These are phyloP conservation scores for Agrochola lychnidis DNA, from an alignment of 2,888 invertebrate species.

Conservation along the genomic window DNA sequence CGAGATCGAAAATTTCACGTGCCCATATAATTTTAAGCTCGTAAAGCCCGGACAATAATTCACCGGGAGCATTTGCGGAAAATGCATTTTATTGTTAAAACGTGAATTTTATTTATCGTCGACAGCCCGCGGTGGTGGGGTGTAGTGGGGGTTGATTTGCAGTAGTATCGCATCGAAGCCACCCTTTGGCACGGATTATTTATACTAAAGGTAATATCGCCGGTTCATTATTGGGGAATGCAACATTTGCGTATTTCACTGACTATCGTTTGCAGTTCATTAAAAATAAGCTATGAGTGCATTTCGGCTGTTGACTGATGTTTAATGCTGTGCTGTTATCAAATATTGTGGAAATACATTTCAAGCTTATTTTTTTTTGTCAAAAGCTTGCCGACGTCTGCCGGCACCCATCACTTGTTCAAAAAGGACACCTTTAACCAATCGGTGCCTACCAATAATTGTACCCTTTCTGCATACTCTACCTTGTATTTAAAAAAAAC, in stretches of 20 bases:
- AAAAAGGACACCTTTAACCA: not conserved
- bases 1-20: slow-evolving; percentile 90
- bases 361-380: not conserved
- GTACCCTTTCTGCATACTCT: slow-evolving; percentile 15
- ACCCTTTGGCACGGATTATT: slow-evolving; percentile 90
- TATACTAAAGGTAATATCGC: slow-evolving; percentile 90
- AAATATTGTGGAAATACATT: slow-evolving; percentile 19
- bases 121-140: slow-evolving; percentile 84
- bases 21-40: slow-evolving; percentile 91
- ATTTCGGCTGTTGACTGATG: slow-evolving; percentile 61
- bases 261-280: slow-evolving; percentile 88
- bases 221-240: slow-evolving; percentile 90
- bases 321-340: slow-evolving; percentile 33
- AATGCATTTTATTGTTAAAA: slow-evolving; percentile 91
- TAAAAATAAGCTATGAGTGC: slow-evolving; percentile 78
- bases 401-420: not conserved
- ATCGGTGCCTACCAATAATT: slow-evolving; percentile 14
- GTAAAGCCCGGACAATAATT: slow-evolving; percentile 89
- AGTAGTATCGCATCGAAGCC: slow-evolving; percentile 88
- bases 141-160: slow-evolving; percentile 87
- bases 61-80: slow-evolving; percentile 90
- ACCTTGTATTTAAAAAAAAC: slow-evolving; percentile 39
- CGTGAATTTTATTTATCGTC: slow-evolving; percentile 91
- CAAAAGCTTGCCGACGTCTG: not conserved
- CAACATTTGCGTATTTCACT: slow-evolving; percentile 88